These are phyloP conservation scores for Erithacus rubecula DNA, from an alignment of 2,797 vertebrate genomes.

Conservation along the genomic window DNA sequence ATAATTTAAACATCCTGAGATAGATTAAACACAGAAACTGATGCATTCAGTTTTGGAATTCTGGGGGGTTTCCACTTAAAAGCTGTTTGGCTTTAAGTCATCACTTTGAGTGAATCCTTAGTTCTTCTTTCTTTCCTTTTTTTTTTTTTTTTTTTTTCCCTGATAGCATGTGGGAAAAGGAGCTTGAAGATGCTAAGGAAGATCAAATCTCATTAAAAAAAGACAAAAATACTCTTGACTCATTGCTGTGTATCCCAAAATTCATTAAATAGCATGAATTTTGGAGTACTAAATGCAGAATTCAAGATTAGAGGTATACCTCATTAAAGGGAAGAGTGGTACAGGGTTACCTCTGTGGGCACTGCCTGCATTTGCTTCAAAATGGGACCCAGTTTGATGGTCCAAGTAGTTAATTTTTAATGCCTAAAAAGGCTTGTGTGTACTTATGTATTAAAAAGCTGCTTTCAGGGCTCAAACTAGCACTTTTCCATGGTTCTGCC, in stretches of 20 bases:
- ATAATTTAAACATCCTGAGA: background rate
- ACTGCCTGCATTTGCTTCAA: background rate
- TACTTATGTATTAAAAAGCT: background rate
- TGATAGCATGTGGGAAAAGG: background rate
- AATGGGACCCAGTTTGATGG: background rate
- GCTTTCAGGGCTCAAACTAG: conserved; percentile 4
- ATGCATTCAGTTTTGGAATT: background rate
- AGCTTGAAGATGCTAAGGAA: background rate
- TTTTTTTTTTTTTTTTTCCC: background rate
- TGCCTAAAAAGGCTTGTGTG: background rate
- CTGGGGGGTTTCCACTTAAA: background rate
- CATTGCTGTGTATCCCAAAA: background rate
- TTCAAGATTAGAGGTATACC: background rate
- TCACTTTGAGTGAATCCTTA: background rate
- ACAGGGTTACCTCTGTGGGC: background rate
- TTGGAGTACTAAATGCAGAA: background rate
- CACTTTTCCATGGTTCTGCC: conserved; percentile 3
- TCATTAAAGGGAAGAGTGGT: background rate
- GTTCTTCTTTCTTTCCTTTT: background rate
- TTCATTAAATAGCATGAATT: background rate
- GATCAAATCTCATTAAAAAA: background rate
- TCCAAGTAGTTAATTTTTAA: background rate
- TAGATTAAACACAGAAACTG: background rate
- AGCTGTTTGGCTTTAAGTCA: background rate
- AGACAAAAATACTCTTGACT: background rate